These are phyloP conservation scores for Drosophila buzzatii DNA, from an alignment of 2,888 invertebrate genomes.

Conservation along the genomic window DNA sequence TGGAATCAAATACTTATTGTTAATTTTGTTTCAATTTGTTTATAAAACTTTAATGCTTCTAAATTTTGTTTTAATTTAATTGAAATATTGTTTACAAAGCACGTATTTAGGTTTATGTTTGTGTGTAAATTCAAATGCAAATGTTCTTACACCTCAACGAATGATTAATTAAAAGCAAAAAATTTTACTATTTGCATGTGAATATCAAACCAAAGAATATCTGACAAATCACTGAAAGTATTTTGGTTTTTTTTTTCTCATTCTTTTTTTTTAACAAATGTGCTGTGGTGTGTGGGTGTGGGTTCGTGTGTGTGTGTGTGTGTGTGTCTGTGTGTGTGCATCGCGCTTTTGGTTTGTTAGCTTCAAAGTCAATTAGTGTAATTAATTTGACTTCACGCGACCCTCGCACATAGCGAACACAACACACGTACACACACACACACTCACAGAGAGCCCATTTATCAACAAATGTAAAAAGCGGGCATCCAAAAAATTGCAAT, in stretches of 20 bases:
- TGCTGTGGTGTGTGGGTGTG: background rate
- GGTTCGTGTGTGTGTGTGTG: background rate
- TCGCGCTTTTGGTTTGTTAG: constrained; percentile 65
- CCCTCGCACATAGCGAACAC: constrained; percentile 20
- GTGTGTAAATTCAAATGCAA: background rate
- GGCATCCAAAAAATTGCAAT: constrained; percentile 43
- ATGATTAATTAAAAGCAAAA: background rate
- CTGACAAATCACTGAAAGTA: constrained; percentile 12
- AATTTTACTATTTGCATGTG: constrained; percentile 1
- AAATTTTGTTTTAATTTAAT: background rate
- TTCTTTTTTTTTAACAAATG: background rate
- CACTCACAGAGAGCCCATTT: constrained; percentile 36
- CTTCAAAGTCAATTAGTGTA: constrained; percentile 79
- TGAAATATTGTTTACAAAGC: background rate
- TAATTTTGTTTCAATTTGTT: background rate
- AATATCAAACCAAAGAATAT: background rate
- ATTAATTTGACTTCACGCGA: constrained; percentile 72
- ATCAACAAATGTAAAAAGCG: constrained; percentile 45
- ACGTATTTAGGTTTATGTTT: background rate
- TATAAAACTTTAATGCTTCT: background rate
- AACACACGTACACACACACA: background rate
- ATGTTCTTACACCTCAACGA: background rate
- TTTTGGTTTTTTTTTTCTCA: background rate
- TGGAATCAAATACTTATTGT: background rate
- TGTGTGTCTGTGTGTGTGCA: constrained; percentile 1